phyloP scores from a whole-genome alignment of 2,888 invertebrate species.

The Ophion ellenae region DNA sequence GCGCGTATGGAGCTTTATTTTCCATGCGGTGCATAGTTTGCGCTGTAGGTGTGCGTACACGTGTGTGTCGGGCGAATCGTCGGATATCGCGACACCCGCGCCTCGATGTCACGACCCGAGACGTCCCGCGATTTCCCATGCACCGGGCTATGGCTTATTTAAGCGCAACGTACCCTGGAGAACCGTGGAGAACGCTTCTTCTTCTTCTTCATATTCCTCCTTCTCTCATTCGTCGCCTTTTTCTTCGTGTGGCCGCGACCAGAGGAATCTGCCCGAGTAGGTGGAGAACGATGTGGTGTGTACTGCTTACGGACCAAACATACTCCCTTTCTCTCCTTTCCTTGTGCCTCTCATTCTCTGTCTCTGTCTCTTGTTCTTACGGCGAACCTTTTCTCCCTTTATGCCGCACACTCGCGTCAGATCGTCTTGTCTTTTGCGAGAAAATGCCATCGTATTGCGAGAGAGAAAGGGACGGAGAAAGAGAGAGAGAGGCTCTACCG shows the following conservation, averaged over 20 bases:
- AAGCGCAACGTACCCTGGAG: slow-evolving; percentile 62
- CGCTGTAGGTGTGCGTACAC: slow-evolving; percentile 54
- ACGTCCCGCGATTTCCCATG: slow-evolving; percentile 65
- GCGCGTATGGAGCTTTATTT: slow-evolving; percentile 14
- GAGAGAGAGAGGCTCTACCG: slow-evolving; percentile 6
- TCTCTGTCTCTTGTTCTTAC: slow-evolving; percentile 29
- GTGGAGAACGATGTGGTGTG: slow-evolving; percentile 62
- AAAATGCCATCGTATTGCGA: slow-evolving; percentile 69
- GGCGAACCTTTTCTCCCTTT: slow-evolving; percentile 50
- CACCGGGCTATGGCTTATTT: slow-evolving; percentile 65
- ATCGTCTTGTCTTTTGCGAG: slow-evolving; percentile 59
- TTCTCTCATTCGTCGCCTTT: slow-evolving; percentile 16
- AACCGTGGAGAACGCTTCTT: slow-evolving; percentile 64
- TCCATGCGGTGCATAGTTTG: slow-evolving; percentile 58
- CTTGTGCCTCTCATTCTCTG: slow-evolving; percentile 1
- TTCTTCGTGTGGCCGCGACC: slow-evolving; percentile 43
- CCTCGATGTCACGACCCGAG: slow-evolving; percentile 73
- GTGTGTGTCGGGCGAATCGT: slow-evolving; percentile 49
- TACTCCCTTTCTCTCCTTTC: slow-evolving; percentile 2
- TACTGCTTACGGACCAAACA: slow-evolving; percentile 46
- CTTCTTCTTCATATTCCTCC: slow-evolving; percentile 47
- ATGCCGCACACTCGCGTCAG: slow-evolving; percentile 48
- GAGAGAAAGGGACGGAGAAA: slow-evolving; percentile 4
- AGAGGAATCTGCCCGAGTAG: slow-evolving; percentile 63
- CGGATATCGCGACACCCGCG: slow-evolving; percentile 65